Base-by-base conservation (phyloP, 1,140 invertebrate genomes). In the Pristionchus pacificus region DNA sequence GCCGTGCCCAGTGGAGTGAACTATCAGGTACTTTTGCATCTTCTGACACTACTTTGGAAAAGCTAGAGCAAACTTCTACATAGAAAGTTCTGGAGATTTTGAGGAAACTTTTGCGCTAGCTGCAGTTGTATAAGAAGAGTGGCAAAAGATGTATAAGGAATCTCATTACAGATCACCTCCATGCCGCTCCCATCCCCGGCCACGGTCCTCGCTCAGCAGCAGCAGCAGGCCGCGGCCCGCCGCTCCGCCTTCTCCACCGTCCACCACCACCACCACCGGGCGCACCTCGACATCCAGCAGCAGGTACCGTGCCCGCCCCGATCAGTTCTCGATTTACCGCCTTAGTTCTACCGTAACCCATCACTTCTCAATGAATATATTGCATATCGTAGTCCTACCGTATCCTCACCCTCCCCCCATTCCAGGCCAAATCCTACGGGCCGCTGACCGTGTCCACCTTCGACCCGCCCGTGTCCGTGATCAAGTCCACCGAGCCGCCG, bases 1-100 rank as follows among this genome's bases (percentile, higher is more conserved):
- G 59, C 71, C 30, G 65, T 66, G 24, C 65, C 71, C 1, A 65
- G 60, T 24, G 71, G 65, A n/a, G 63, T 68, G 33, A 73, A 73
- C 32, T 73, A 60, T 49, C 71, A 72, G 71, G 71, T 72, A 3
- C 2, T 49, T 60, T 59, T 32, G 1, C 27, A 65, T 60, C 24
- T 60, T 27, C 57, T 62, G 15, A 15, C 60, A 62, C 27, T 27
- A 62, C 15, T 62, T 62, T 62, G 15, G 15, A 62, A 24, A 19
- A n/a, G 0, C 0, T 15, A 15, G 27, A 15, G 60, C 15, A 24
- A 15, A 19, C n/a, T 0, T 19, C 15, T 15, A 15, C 27, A 24
- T 19, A 15, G 60, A 62, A 19, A 19, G 15, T n/a, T 15, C 15
- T 24, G 28, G 15, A 24, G 15, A 24, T 29, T 14, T 15, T 62